Percentiles rank a stretch among this genome's conserved stretches.
These are phyloP conservation scores for Griposia aprilina DNA, from an alignment of 2,888 invertebrate species.

Conservation along the genomic window DNA sequence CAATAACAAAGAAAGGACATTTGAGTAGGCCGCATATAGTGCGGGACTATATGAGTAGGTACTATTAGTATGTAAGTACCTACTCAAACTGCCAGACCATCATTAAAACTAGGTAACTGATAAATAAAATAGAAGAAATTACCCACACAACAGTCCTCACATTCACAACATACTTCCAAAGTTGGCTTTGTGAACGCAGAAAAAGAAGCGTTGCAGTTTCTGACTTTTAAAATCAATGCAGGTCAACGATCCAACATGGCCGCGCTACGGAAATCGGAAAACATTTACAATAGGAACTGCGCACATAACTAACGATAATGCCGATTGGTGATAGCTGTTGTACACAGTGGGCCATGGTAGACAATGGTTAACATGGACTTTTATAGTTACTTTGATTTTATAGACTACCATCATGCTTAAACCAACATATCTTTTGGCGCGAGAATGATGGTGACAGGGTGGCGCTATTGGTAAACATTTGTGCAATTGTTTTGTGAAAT, in stretches of 20 bases:
- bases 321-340: slow-evolving; percentile 6
- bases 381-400: background rate
- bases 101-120: background rate
- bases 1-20: too few species aligned
- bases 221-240: slow-evolving; percentile 30
- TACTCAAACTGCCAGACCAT: background rate
- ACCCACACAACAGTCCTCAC: background rate
- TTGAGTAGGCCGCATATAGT: too few species aligned
- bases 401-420: background rate
- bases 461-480: too few species aligned
- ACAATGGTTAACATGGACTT: background rate
- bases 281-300: slow-evolving; percentile 41
- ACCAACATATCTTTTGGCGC: too few species aligned
- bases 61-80: too few species aligned
- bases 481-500: too few species aligned
- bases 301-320: slow-evolving; percentile 15
- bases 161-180: background rate
- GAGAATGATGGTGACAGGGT: too few species aligned
- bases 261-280: slow-evolving; percentile 55
- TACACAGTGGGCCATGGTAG: slow-evolving; percentile 18
- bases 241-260: slow-evolving; percentile 48
- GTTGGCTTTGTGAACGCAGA: background rate
- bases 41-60: too few species aligned
- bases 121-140: background rate
- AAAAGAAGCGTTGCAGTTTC: background rate